phyloP scores from a whole-genome alignment of 1,140 invertebrate species.

The Neodiprion virginianus region DNA sequence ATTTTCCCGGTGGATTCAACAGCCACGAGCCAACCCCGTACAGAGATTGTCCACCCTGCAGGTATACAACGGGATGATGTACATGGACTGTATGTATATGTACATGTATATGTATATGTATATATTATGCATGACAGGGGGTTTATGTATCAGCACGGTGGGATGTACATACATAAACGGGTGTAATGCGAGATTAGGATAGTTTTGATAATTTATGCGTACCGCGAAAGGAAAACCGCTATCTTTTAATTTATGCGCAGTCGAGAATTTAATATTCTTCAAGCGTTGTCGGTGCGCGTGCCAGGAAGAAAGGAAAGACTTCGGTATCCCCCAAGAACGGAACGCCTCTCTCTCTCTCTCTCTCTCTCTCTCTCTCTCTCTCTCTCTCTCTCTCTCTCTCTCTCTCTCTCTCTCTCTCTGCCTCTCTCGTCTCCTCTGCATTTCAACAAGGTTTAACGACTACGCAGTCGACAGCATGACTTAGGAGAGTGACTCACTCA shows the following conservation, averaged over 20 bases:
- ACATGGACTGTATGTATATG: too few relatives aligned
- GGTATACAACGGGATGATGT: too few relatives aligned
- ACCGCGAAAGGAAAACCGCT: slow-evolving; percentile 46
- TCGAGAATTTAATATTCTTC: slow-evolving; percentile 58
- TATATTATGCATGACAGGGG: too few relatives aligned
- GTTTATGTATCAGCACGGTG: background rate
- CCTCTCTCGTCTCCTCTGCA: slow-evolving; percentile 14
- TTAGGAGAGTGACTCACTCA: slow-evolving; percentile 7
- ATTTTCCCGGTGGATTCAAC: too few relatives aligned
- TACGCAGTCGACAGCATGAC: slow-evolving; percentile 20
- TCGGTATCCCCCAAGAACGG: slow-evolving; percentile 14
- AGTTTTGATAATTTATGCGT: slow-evolving; percentile 44
- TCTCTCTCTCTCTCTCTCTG: background rate
- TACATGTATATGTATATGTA: too few relatives aligned
- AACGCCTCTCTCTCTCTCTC: background rate
- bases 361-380: background rate
- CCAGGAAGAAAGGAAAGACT: slow-evolving; percentile 32
- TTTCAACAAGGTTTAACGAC: slow-evolving; percentile 24
- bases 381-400: background rate
- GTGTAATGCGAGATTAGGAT: slow-evolving; percentile 5
- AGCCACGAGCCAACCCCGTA: too few relatives aligned
- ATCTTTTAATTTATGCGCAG: slow-evolving; percentile 59
- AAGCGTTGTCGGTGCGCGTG: slow-evolving; percentile 45
- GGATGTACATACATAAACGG: background rate
- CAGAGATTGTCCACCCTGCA: too few relatives aligned